phyloP scores from a whole-genome alignment of 2,113 vertebrate genomes.

The Antennarius striatus region DNA sequence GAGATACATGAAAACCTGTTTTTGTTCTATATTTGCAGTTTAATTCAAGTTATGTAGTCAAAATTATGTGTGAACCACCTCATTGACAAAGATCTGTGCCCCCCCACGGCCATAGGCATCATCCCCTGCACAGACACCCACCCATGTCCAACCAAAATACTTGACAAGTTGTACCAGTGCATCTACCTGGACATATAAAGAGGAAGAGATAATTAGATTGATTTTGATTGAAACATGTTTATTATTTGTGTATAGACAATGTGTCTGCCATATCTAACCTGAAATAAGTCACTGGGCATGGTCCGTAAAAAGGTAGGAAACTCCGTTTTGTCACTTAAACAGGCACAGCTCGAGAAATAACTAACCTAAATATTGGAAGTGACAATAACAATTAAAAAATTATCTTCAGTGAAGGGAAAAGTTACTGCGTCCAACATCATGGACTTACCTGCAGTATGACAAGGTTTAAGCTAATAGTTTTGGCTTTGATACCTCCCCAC shows the following conservation, averaged over 20 bases:
- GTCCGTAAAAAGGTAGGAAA: conserved; percentile 83
- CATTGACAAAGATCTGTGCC: conserved; percentile 74
- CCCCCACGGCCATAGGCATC: conserved; percentile 81
- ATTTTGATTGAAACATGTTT: neutral
- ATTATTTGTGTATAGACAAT: neutral
- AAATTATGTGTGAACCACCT: conserved; percentile 49
- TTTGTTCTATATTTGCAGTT: neutral
- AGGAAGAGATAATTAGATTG: neutral
- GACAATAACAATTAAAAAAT: too few relatives aligned
- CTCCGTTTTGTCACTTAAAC: conserved; percentile 79
- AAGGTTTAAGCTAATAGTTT: too few relatives aligned
- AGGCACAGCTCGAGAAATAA: conserved; percentile 84
- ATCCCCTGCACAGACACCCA: conserved; percentile 81
- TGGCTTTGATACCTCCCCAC: too few relatives aligned
- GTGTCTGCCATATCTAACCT: conserved; percentile 55
- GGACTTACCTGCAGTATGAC: too few relatives aligned
- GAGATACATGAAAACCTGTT: neutral
- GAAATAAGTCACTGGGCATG: conserved; percentile 83
- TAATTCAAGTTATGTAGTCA: neutral
- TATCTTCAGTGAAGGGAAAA: neutral
- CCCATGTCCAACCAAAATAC: conserved; percentile 83
- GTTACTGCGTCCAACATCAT: too few relatives aligned
- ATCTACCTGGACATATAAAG: conserved; percentile 60
- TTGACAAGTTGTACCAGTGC: conserved; percentile 80
- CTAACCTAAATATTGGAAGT: conserved; percentile 72